Evolutionary conservation across 2,888 invertebrate genomes (phyloP).

Genomic region (Eugnorisma glareosa): DNA sequence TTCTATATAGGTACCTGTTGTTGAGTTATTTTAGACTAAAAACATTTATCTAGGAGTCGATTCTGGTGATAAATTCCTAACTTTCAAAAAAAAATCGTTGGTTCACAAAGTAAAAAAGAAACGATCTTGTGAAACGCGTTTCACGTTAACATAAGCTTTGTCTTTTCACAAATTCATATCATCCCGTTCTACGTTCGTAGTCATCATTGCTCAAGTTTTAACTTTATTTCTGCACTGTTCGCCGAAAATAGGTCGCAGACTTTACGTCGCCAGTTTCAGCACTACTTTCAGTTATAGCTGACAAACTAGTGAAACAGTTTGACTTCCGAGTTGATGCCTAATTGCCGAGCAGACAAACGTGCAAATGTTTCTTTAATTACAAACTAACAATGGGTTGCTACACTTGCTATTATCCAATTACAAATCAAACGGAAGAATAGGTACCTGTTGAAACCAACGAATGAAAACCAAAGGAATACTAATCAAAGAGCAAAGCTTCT

Average conservation of each 20-base stretch:
- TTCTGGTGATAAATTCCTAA: background rate
- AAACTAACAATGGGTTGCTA: background rate
- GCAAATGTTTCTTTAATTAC: conserved; percentile 7
- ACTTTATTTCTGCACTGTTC: conserved; percentile 35
- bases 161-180: background rate
- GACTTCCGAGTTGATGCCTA: conserved; percentile 6
- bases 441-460: background rate
- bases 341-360: conserved; percentile 1
- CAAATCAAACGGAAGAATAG: background rate
- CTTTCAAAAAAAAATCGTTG: background rate
- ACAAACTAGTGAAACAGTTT: conserved; percentile 30
- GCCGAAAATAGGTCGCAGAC: conserved; percentile 51
- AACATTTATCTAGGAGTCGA: background rate
- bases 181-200: conserved; percentile 8
- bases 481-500: conserved; percentile 1
- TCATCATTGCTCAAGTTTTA: conserved; percentile 15
- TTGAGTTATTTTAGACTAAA: background rate
- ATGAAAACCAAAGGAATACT: conserved; percentile 12
- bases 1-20: too few relatives aligned
- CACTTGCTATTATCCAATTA: conserved; percentile 17
- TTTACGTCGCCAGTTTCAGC: conserved; percentile 40
- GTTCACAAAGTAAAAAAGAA: background rate
- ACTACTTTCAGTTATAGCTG: conserved; percentile 36
- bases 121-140: background rate
- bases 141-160: background rate